Percentiles rank a stretch among this genome's conserved stretches.
Evolutionary conservation across 2,113 vertebrate species (phyloP).

Genomic region (Trichechus manatus): DNA sequence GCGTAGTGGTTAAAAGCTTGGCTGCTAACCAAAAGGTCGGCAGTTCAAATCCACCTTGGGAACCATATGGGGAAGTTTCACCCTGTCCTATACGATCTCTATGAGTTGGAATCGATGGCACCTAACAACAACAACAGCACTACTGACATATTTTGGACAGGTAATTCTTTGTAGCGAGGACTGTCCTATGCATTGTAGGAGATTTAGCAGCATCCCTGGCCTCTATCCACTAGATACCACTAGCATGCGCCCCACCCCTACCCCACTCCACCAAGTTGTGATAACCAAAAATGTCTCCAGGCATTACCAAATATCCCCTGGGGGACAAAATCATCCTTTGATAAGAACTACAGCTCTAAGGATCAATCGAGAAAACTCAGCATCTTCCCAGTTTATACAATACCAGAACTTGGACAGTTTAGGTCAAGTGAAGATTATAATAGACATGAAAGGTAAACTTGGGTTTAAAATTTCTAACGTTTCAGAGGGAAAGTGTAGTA

Average conservation of each 20-base stretch:
- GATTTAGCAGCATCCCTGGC: not conserved
- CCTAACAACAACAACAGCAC: no score
- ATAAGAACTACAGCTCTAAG: not conserved
- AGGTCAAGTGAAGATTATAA: not conserved
- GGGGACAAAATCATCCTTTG: not conserved
- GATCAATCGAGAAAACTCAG: not conserved
- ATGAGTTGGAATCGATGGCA: no score
- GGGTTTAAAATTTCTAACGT: not conserved
- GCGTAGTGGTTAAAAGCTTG: no score
- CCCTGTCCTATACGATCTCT: no score
- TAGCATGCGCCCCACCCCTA: not conserved
- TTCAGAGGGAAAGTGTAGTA: not conserved
- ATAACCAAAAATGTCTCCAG: not conserved
- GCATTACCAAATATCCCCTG: not conserved
- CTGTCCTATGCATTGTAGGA: not conserved
- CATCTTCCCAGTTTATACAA: not conserved
- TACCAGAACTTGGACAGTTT: not conserved
- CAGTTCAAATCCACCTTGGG: no score
- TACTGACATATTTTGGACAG: not conserved
- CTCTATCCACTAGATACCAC: not conserved
- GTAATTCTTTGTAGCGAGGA: not conserved
- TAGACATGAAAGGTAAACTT: not conserved
- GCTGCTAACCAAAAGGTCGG: no score
- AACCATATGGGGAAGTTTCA: no score
- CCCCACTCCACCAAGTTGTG: not conserved